Base-by-base conservation (phyloP, 2,888 invertebrate species). In the Achlya flavicornis region DNA sequence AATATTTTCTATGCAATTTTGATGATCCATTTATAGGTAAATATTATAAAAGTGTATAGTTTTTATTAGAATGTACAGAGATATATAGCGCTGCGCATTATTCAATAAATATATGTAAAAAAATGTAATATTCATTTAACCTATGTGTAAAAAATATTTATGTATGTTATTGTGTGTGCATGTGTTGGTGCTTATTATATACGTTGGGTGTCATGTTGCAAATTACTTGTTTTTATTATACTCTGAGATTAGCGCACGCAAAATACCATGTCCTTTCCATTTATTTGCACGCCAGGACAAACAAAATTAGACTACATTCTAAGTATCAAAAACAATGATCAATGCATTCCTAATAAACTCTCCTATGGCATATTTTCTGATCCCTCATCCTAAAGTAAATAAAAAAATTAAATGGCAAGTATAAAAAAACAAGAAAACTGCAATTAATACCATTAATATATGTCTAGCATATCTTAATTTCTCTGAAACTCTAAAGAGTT, bases 1-100 rank as follows among this genome's bases (percentile, higher is more conserved):
- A 87, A 84, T 84, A 85, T 83, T 87, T 84, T 87, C 78, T 82
- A 81, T 79, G 78, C 80, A 72, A 84, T 83, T 86, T 87, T 83
- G 78, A 78, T 76, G 72, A 80, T 80, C 79, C 77, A 78, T 81
- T 81, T 84, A 78, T 81, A 81, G 74, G 71, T 68, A 64, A 72
- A 64, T 71, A 71, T 70, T 64, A 72, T 66, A 73, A 61, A 60
- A 26, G 67, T 71, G 68, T 67, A 62, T 71, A 68, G 63, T 11
- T 67, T 53, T 57, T 41, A 58, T 60, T 62, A 12, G 26, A 64
- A 60, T 63, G 65, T 66, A 68, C 61, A 63, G 63, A 63, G 61
- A 38, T 63, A 62, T 63, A 62, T 63, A 53, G 53, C 53, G 53
- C 16, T 10, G 67, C 64, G 65, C 65, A 57, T 63, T 46, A 60